Evolutionary conservation across 1,140 invertebrate species (phyloP), one percentile per base, ranked within the genome.

Genomic region (Aleiodes sp.): DNA sequence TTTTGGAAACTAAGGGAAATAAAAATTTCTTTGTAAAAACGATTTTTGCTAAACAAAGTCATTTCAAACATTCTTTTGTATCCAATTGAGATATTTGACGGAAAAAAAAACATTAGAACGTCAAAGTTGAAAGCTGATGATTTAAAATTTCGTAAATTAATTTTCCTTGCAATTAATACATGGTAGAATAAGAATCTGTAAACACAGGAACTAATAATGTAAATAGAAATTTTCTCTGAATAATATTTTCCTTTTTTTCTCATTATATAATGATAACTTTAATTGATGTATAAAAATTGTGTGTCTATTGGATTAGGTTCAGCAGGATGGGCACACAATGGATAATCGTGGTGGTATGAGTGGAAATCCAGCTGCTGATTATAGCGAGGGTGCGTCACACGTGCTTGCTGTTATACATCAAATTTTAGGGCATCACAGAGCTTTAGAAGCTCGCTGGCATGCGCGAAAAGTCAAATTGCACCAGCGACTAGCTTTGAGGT

Each of bases 401-500:
- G 94, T 96, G 33, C 84, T 96, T 62, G 93, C 92, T 26, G 94
- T 96, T 12, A 98, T 96, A 73, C 94, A 97, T 83, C 93, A 97
- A 88, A 98, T 99, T 74, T 87, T 98, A 63, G 94, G 95, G 64
- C 96, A 98, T 82, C 96, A 99, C 79, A 86, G 96, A 68, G 92
- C 94, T 0, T 86, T 99, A 2, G 97, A 99, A 85, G 94, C 96
- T 73, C 91, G 95, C 57, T 99, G 97, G 94, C 96, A 97, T 78
- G 90, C 93, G 46, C 95, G 96, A 69, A 95, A 98, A 85, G 93
- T 98, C 26, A 95, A 96, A 82, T 86, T 98, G 16, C 96, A 98
- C 85, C 97, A 99, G 85, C 88, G 96, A 73, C 88, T 99, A 9
- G 96, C 97, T 1, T 88, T 99, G 60, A 88, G 96, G 85, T 85